Conservation (phyloP, 1,140 invertebrate species). For the Formica exsecta region DNA sequence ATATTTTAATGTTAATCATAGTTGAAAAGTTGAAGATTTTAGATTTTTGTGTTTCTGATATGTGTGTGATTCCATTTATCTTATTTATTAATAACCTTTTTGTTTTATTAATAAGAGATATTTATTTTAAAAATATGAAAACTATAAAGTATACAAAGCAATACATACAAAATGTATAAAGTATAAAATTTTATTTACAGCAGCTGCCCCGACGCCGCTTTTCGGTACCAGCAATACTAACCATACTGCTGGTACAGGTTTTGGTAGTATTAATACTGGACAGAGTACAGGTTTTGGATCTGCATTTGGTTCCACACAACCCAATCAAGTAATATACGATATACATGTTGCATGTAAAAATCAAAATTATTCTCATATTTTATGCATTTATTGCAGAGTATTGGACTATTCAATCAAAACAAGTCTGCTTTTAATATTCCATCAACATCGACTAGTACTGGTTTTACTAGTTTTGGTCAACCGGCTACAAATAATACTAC, state of each 20-base stretch:
- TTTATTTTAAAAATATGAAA: constrained; percentile 33
- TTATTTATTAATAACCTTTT: not conserved
- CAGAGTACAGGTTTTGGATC: constrained; percentile 84
- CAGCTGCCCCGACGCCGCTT: constrained; percentile 81
- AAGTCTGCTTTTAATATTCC: constrained; percentile 85
- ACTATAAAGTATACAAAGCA: constrained; percentile 22
- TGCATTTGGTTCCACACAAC: constrained; percentile 82
- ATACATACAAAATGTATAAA: not conserved
- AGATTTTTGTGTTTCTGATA: not conserved
- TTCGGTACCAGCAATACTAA: constrained; percentile 81
- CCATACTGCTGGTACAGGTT: constrained; percentile 82
- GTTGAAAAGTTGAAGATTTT: no score
- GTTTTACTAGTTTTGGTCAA: constrained; percentile 86
- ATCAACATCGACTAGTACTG: constrained; percentile 81
- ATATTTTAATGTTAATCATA: no score
- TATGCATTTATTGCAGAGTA: constrained; percentile 76
- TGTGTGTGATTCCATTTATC: not conserved
- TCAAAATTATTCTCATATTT: constrained; percentile 34
- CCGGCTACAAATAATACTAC: constrained; percentile 82
- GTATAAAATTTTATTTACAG: constrained; percentile 64
- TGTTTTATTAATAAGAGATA: not conserved
- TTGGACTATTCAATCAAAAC: constrained; percentile 86
- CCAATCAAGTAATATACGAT: constrained; percentile 82
- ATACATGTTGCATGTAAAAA: not conserved
- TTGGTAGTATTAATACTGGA: constrained; percentile 81